Evolutionary conservation across 2,888 invertebrate genomes (phyloP).

Genomic region (Dryomyza anilis): DNA sequence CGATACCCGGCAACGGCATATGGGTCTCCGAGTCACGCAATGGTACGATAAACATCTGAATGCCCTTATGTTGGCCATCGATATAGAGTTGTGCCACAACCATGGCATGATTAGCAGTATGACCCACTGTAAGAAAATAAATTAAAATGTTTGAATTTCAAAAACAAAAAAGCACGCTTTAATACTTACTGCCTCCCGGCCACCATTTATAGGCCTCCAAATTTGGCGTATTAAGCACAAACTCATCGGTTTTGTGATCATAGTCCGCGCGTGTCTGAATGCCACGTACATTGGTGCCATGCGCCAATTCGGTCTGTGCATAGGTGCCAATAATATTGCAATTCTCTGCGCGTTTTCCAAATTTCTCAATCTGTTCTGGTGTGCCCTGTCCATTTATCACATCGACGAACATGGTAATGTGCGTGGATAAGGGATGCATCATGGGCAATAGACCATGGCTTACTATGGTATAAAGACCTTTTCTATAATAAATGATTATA

Average conservation of each 20-base stretch:
- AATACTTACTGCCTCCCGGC: constrained; percentile 84
- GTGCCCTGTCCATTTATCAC: constrained; percentile 84
- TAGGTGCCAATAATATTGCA: constrained; percentile 88
- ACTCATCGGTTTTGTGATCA: constrained; percentile 72
- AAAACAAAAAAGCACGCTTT: background rate
- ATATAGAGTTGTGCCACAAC: constrained; percentile 89
- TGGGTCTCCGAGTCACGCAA: constrained; percentile 86
- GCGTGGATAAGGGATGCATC: constrained; percentile 30
- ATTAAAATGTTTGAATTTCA: background rate
- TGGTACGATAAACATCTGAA: constrained; percentile 91
- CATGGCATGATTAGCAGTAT: constrained; percentile 87
- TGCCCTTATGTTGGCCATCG: constrained; percentile 78
- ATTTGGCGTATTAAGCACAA: constrained; percentile 83
- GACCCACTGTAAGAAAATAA: constrained; percentile 73
- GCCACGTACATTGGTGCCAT: constrained; percentile 87
- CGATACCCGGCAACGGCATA: constrained; percentile 81
- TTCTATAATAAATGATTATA: background rate
- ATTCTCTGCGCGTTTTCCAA: constrained; percentile 80
- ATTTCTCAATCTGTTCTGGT: constrained; percentile 81
- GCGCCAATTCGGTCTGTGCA: constrained; percentile 93
- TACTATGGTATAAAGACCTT: background rate
- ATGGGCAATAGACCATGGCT: constrained; percentile 25
- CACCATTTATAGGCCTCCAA: constrained; percentile 92
- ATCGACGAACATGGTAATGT: constrained; percentile 86
- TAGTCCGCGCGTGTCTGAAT: constrained; percentile 91